Evolutionary conservation across 30 jellyfish, hydroid and myxozoan species (phyloP), one percentile per base, ranked within the genome.

Genomic region (Phacellophora camtschatica): DNA sequence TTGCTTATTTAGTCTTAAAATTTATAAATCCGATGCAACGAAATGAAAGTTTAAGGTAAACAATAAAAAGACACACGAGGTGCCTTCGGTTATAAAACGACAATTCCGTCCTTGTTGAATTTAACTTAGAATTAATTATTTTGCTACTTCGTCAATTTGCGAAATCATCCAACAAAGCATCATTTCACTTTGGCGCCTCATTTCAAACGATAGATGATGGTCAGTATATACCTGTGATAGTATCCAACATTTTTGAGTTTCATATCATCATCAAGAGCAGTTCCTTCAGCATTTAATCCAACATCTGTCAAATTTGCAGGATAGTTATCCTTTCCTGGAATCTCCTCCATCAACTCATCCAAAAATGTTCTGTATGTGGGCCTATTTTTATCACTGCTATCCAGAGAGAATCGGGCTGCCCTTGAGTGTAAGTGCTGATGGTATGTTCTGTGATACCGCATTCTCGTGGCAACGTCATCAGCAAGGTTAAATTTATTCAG

Each of bases 251-350:
- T 71, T 72, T 81, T 61, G 23, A 31, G 28, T 45, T 84, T 59
- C 24, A 72, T 72, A 10, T 32, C 71, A 45, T 16, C 55, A 27
- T 59, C 86, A 4, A 82, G 79, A 12, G 95, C 88, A 6, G 81
- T 58, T 15, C 77, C 98, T 23, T 75, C 92, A 56, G 86, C 85
- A 56, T 84, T 90, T 34, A 83, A 75, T 3, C 96, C 96, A 18
- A 53, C 51, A 30, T 71, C 96, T n/a, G 49, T 42, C 30, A 90
- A 72, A 29, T 83, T 50, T 3, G 95, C 98, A 0, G 50, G 78
- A 35, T 86, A 94, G 78, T 94, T 94, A 75, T 86, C 87, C 67
- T 86, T 86, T 25, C 99, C 99, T 15, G 97, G 99, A n/a, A 94
- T 61, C 67, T 94, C 93, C 57, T 87, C 97, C 99, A 94, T 94